phyloP scores from a whole-genome alignment of 1,140 invertebrate genomes.

The Zaprionus ghesquierei region DNA sequence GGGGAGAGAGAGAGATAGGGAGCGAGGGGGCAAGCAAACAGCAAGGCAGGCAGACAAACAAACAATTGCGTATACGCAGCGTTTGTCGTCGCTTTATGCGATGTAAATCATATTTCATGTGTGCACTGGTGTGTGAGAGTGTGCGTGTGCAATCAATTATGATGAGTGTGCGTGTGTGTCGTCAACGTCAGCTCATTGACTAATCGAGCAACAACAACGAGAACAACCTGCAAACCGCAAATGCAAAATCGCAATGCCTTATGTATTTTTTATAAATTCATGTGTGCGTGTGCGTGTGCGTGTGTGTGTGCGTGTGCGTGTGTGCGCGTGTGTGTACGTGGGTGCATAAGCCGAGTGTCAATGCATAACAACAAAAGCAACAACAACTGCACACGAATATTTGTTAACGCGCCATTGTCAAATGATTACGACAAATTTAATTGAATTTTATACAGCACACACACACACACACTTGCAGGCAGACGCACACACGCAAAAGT shows the following conservation, averaged over 20 bases:
- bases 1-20: background rate
- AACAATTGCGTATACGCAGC: constrained; percentile 65
- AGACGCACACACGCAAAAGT: background rate
- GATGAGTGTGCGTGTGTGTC: constrained; percentile 10
- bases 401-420: constrained; percentile 65
- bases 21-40: background rate
- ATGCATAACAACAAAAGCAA: constrained; percentile 41
- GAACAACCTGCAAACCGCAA: constrained; percentile 16
- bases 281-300: background rate
- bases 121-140: constrained; percentile 6
- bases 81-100: constrained; percentile 16
- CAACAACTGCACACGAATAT: constrained; percentile 39
- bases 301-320: background rate
- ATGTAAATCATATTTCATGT: constrained; percentile 32
- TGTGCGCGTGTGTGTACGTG: too few relatives aligned
- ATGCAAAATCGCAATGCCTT: constrained; percentile 44
- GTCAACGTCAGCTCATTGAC: constrained; percentile 54
- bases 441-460: constrained; percentile 57
- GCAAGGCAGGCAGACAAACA: constrained; percentile 5
- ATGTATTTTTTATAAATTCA: constrained; percentile 6
- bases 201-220: constrained; percentile 42
- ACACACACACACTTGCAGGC: background rate
- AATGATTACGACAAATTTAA: constrained; percentile 74
- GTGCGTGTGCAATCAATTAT: constrained; percentile 49
- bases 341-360: constrained; percentile 24